Conservation (phyloP, 2,888 invertebrate species). For the Eumerus sabulonum region DNA sequence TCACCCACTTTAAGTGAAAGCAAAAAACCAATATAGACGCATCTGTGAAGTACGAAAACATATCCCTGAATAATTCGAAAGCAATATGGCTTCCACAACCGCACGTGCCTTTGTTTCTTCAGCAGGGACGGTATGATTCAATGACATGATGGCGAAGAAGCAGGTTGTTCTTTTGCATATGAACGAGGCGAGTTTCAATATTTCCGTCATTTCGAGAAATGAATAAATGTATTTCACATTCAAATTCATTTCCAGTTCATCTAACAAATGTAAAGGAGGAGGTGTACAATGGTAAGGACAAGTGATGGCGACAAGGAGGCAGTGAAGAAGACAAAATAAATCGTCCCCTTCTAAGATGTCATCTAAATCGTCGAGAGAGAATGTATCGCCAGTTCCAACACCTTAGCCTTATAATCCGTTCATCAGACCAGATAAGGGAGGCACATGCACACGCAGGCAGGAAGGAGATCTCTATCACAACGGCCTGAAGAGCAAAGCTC, state of each 20-base stretch:
- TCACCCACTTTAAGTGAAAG: too few relatives aligned
- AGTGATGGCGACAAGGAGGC: not conserved
- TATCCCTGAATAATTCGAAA: not conserved
- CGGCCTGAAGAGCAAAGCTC: constrained; percentile 12
- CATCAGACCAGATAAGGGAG: too few relatives aligned
- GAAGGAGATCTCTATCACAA: not conserved
- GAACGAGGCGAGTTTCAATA: constrained; percentile 1
- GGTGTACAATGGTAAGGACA: constrained; percentile 3
- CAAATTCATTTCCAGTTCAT: constrained; percentile 25
- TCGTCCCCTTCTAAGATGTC: constrained; percentile 44
- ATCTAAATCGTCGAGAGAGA: constrained; percentile 33
- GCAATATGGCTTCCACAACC: constrained; percentile 3
- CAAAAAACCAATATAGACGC: too few relatives aligned
- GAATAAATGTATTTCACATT: constrained; percentile 46
- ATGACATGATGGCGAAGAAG: not conserved
- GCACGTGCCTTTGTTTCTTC: not conserved
- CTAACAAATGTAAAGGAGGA: not conserved
- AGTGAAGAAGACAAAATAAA: constrained; percentile 18
- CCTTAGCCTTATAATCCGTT: constrained; percentile 21
- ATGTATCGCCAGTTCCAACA: constrained; percentile 26
- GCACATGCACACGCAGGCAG: constrained; percentile 9
- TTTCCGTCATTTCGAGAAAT: constrained; percentile 24
- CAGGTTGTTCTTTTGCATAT: too few relatives aligned
- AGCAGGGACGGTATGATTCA: not conserved
- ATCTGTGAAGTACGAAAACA: too few relatives aligned